Base-by-base conservation (phyloP, 1,140 invertebrate species). In the Atta cephalotes region DNA sequence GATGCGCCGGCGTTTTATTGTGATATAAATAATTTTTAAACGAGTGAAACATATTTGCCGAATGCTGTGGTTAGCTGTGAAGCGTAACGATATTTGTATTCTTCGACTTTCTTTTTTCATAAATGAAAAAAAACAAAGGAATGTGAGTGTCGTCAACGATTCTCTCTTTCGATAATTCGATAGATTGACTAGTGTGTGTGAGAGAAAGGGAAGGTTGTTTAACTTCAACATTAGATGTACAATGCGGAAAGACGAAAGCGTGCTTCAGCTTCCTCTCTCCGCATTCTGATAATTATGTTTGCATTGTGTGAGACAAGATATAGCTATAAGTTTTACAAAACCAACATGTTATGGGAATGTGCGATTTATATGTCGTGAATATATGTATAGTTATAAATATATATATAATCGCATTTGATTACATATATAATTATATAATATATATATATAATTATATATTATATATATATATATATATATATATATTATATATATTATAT, bases 21-120 rank as follows among this genome's bases (percentile, higher is more conserved):
- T 95, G 94, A 95, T 94, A 94, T 91, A 92, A 92, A 45, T 94
- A 93, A 93, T 92, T 92, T 93, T 91, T 91, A 92, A 89, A 92
- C 68, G 90, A 92, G 85, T 85, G 90, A 92, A 92, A 92, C 89
- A 92, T 91, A 92, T 88, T 89, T 91, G 88, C 71, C 87, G 87
- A 92, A 89, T 93, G 87, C 87, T 93, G 89, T 94, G 91, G 90
- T 91, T 92, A 93, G 89, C 92, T 92, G 91, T 91, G 87, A 90
- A 86, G 79, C 77, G 68, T 88, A 88, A 90, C 82, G 85, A 91
- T 60, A 86, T 90, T 90, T 91, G 76, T 87, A 90, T 88, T 91
- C 79, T 77, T 90, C 28, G 80, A 76, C 21, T 80, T 79, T 31
- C 53, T 85, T 89, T 77, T 74, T 68, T 87, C 70, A 76, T 78